Conservation (phyloP, 2,797 vertebrate genomes). For the Lindbergichthys nudifrons region DNA sequence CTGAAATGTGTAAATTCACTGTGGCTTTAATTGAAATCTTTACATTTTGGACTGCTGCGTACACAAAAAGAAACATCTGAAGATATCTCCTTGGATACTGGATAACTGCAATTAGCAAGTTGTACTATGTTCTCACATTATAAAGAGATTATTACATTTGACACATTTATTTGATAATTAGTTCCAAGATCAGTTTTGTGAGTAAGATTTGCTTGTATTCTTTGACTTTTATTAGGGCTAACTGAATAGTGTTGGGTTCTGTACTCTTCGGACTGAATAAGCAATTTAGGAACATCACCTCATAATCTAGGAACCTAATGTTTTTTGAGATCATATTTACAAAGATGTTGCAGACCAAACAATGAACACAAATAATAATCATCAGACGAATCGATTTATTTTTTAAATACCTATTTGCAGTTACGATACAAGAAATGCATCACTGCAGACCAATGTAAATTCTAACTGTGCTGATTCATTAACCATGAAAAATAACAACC, state of each 20-base stretch:
- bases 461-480: conserved; percentile 31
- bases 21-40: not conserved
- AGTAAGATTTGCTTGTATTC: not conserved
- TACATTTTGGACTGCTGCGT: not conserved
- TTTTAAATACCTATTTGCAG: not conserved
- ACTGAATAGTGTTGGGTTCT: not conserved
- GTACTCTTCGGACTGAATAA: not conserved
- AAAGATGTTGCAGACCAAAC: not conserved
- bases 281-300: not conserved
- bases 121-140: not conserved
- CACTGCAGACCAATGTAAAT: conserved; percentile 8
- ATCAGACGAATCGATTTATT: not conserved
- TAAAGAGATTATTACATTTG: not conserved
- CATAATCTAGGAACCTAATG: not conserved
- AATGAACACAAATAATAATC: not conserved
- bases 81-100: not conserved
- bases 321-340: not conserved
- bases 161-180: too few species aligned
- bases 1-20: not conserved
- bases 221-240: not conserved
- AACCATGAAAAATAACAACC: conserved; percentile 38
- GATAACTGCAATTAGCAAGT: not conserved
- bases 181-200: too few species aligned
- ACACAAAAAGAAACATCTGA: not conserved
- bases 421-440: not conserved